Evolutionary conservation across 2,888 invertebrate species (phyloP), one percentile per base, ranked within the genome.

Genomic region (Xanthostigma xanthostigma): DNA sequence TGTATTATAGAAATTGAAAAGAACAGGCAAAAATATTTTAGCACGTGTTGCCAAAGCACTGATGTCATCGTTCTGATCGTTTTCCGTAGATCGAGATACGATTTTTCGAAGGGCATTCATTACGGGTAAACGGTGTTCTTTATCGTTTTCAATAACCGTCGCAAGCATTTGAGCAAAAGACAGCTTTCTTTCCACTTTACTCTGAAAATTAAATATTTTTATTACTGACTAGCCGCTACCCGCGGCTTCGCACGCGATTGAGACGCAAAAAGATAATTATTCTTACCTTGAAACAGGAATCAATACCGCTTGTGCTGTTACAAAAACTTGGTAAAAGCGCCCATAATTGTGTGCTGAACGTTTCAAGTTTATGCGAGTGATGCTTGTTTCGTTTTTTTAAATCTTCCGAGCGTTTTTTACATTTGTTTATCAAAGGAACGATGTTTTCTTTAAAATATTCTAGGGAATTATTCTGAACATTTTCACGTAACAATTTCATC

Each of bases 21-120:
- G 68, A 43, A 94, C 81, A 0, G 96, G 96, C 54, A 97, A 63
- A 65, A 85, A 97, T 64, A 97, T 97, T 70, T 94, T 94, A 1
- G 91, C 84, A 65, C 84, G 95, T 54, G 79, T 73, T 0, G 76
- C 71, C 57, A 96, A 58, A 53, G 81, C 84, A 1, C 64, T 62
- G 41, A 74, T 69, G 58, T 84, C 82, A 1, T 74, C 76, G 45
- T 66, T 62, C 44, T 69, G 70, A 2, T 65, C 63, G 14, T 60
- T 65, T 38, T 79, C 79, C 36, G 72, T 64, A 9, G 78, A 76
- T 54, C 78, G 77, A 2, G 69, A 64, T 35, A 94, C 79, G 45
- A 95, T 68, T 61, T 83, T 86, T 52, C 92, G 73, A 8, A 96
- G 63, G 0, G 85, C 82, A 38, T 85, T 79, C 78, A 94, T 81